A percentile compares a stretch with the other conserved stretches of the same genome.
Evolutionary conservation across 2,797 vertebrate genomes (phyloP).

Genomic region (Gambusia yucatana): DNA sequence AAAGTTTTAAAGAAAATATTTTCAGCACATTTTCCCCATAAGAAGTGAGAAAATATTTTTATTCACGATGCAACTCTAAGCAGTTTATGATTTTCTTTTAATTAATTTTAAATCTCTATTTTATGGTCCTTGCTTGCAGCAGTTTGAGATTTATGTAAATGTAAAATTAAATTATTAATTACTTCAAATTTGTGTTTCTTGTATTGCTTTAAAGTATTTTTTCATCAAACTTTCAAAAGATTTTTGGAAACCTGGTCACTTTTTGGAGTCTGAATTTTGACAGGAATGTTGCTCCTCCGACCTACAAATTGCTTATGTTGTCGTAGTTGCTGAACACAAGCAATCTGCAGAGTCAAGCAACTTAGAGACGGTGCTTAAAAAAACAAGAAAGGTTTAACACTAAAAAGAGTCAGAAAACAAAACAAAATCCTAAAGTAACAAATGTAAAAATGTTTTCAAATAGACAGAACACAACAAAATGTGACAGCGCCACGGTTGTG

Average conservation of each 20-base stretch:
- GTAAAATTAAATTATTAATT: background rate
- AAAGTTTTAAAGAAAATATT: background rate
- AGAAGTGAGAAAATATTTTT: background rate
- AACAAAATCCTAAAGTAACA: background rate
- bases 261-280: background rate
- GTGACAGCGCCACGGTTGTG: too few relatives aligned
- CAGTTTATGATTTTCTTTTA: background rate
- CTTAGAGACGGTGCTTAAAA: background rate
- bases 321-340: background rate
- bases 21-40: background rate
- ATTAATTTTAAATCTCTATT: too few relatives aligned
- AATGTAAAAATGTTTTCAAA: background rate
- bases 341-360: background rate
- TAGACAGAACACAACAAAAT: background rate
- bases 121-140: too few relatives aligned
- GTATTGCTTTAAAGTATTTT: background rate
- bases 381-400: background rate
- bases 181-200: background rate
- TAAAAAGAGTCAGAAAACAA: background rate
- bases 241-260: background rate
- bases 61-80: background rate
- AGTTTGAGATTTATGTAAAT: too few relatives aligned
- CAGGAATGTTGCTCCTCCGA: background rate
- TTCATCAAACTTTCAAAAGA: background rate
- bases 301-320: background rate